phyloP scores from a whole-genome alignment of 2,113 vertebrate genomes.

The Amazona vittata region DNA sequence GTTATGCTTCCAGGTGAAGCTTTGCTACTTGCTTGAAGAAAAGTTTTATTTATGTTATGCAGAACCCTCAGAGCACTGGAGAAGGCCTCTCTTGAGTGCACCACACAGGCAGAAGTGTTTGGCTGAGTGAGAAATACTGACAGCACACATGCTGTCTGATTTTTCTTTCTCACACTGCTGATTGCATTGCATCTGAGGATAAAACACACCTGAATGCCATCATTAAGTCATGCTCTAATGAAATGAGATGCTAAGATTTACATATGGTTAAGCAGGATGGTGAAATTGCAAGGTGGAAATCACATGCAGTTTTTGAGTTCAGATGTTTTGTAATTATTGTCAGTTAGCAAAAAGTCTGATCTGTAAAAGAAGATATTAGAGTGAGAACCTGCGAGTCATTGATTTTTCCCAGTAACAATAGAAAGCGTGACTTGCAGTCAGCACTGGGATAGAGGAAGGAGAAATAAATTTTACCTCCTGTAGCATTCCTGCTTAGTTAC shows the following conservation, averaged over 20 bases:
- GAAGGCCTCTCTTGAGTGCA: neutral
- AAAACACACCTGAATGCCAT: neutral
- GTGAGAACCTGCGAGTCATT: neutral
- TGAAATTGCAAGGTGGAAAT: neutral
- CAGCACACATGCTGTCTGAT: neutral
- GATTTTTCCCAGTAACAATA: neutral
- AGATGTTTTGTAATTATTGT: neutral
- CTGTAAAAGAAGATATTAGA: neutral
- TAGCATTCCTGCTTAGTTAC: neutral
- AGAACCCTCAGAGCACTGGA: neutral
- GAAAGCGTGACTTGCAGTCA: neutral
- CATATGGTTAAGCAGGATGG: neutral
- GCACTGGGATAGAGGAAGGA: neutral
- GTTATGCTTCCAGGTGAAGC: neutral
- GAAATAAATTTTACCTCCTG: neutral
- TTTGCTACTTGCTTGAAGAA: neutral
- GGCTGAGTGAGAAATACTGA: neutral
- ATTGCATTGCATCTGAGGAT: neutral
- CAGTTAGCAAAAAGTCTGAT: neutral
- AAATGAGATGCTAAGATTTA: neutral
- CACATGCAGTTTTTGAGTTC: neutral
- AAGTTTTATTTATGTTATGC: neutral
- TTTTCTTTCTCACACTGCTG: neutral
- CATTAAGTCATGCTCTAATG: neutral
- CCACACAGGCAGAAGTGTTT: neutral